Base-by-base conservation (phyloP, 2,888 invertebrate genomes). In the Griposia aprilina region DNA sequence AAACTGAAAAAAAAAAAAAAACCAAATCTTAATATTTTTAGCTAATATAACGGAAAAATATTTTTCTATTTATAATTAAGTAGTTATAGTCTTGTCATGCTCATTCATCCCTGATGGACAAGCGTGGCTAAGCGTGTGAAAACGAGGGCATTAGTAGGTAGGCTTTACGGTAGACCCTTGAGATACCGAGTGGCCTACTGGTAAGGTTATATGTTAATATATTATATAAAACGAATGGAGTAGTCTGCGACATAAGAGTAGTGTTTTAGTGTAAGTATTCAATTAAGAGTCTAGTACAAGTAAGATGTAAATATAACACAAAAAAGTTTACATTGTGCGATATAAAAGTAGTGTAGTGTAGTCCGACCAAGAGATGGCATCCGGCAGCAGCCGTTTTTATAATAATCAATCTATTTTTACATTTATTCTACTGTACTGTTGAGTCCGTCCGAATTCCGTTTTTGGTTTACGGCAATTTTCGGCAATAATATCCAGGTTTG, bases 121-220 rank as follows among this genome's bases (percentile, higher is more conserved):
- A 60, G 67, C 30, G 60, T 80, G 81, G 80, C 59, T 13, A 2
- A 30, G 30, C 50, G 15, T 57, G 79, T 80, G 66, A 60, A 36
- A 57, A 60, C 41, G 71, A 72, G 72, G 71, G 80, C 81, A 81
- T 72, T 81, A 81, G 81, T 71, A 71, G 66, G 81, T 80, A 66
- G 71, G 85, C 48, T 81, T 17, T 36, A n/a, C 26, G 59, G 63
- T 65, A 69, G 70, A 80, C 70, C 80, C 5, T 2, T 55, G 65
- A 68, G 81, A 73, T 80, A n/a, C 50, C 57, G 41, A 23, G 23
- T 20, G 66, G 81, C 81, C 41, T 85, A 57, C 81, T 85, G 55
- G 81, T 81, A 85, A 57, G 73, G 2, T 79, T 79, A n/a, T 71
- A 36, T 74, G 23, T 62, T 41, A 60, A 62, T 48, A 65, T 81